These are phyloP conservation scores for Synanthedon andrenaeformis DNA, from an alignment of 2,888 invertebrate species.

Conservation along the genomic window DNA sequence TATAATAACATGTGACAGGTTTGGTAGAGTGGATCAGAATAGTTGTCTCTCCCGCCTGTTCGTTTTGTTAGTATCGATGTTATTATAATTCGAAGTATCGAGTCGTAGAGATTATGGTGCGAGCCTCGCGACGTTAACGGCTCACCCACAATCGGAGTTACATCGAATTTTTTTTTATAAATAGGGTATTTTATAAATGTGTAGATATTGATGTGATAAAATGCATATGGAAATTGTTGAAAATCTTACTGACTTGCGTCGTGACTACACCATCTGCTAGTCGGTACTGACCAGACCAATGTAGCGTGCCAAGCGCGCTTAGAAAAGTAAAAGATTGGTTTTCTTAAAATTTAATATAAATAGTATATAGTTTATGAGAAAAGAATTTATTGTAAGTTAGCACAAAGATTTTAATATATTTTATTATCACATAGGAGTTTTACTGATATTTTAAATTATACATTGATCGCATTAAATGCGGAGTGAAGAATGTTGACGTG, in stretches of 20 bases:
- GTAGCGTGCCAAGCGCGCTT: constrained; percentile 59
- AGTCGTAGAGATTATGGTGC: constrained; percentile 7
- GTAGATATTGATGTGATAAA: constrained; percentile 22
- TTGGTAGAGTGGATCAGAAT: background rate
- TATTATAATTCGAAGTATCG: background rate
- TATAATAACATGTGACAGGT: too few relatives aligned
- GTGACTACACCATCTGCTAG: constrained; percentile 14
- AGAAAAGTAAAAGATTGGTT: constrained; percentile 48
- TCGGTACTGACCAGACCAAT: constrained; percentile 45
- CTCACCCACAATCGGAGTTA: constrained; percentile 22
- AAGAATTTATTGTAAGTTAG: constrained; percentile 70
- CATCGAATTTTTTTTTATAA: constrained; percentile 7
- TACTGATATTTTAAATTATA: constrained; percentile 65
- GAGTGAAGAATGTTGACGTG: constrained; percentile 34
- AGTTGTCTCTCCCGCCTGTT: background rate
- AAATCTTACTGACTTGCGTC: constrained; percentile 27
- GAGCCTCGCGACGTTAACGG: constrained; percentile 43
- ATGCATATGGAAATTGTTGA: constrained; percentile 24
- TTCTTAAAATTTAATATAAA: constrained; percentile 44
- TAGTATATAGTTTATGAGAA: constrained; percentile 64
- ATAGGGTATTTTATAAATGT: constrained; percentile 6
- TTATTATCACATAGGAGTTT: constrained; percentile 67
- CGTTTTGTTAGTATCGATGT: background rate
- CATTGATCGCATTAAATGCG: constrained; percentile 60
- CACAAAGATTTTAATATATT: constrained; percentile 71